Conservation (phyloP, 2,113 vertebrate genomes). For the Pelecanus crispus region DNA sequence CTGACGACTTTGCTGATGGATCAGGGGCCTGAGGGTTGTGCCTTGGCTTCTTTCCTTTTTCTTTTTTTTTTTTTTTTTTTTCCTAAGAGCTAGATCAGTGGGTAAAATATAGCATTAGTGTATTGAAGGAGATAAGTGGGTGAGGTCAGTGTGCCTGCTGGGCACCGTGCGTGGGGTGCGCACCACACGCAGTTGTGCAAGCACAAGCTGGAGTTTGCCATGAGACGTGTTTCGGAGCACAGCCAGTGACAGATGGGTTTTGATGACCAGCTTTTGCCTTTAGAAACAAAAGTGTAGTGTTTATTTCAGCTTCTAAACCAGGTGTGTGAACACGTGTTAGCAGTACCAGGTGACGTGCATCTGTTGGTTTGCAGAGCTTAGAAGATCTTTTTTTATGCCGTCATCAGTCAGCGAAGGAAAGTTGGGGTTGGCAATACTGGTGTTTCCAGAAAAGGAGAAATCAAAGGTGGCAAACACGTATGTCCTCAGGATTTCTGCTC, state of each 20-base stretch:
- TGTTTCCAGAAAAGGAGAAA: not conserved
- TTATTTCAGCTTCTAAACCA: not conserved
- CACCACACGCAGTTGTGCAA: not conserved
- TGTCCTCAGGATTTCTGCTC: not conserved
- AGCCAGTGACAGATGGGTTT: not conserved
- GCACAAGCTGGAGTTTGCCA: not conserved
- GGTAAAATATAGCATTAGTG: not conserved
- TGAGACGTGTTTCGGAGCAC: not conserved
- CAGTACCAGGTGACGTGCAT: not conserved
- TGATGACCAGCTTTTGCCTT: not conserved
- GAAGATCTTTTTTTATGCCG: not conserved
- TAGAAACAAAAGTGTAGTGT: not conserved
- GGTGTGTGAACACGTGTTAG: not conserved
- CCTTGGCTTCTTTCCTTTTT: not conserved
- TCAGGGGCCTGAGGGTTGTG: not conserved
- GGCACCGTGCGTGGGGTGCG: fast-evolving
- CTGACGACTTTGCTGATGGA: not conserved
- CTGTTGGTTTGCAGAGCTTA: not conserved
- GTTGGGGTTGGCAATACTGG: not conserved
- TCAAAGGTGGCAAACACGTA: not conserved
- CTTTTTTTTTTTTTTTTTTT: not conserved
- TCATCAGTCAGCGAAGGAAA: not conserved
- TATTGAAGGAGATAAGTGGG: not conserved
- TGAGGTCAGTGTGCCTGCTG: not conserved
- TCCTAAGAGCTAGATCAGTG: not conserved